Percentiles rank a stretch among this genome's conserved stretches.
Evolutionary conservation across 2,888 invertebrate species (phyloP).

Genomic region (Drosophila percnosoma): DNA sequence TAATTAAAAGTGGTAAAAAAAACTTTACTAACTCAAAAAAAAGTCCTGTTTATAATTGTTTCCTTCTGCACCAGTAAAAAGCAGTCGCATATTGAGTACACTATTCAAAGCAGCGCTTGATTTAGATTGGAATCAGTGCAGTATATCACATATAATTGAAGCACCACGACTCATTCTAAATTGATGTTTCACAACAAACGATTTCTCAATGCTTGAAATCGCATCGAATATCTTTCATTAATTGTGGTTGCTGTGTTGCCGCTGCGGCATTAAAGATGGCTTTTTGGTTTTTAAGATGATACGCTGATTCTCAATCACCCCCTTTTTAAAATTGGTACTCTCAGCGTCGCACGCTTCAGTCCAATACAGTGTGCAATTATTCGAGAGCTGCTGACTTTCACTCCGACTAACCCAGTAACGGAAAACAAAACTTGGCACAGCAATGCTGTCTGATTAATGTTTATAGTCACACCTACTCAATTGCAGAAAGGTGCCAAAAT

Average conservation of each 20-base stretch:
- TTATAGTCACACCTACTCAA: slow-evolving; percentile 72
- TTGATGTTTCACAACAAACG: slow-evolving; percentile 4
- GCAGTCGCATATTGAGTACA: not conserved
- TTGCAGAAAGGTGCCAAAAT: slow-evolving; percentile 70
- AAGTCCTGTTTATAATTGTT: not conserved
- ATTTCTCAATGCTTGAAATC: slow-evolving; percentile 12
- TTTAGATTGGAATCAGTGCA: slow-evolving; percentile 5
- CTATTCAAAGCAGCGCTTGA: not conserved
- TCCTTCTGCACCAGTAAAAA: not conserved
- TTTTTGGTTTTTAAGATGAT: slow-evolving; percentile 25
- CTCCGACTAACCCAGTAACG: slow-evolving; percentile 64
- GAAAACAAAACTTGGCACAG: slow-evolving; percentile 23
- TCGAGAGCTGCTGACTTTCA: slow-evolving; percentile 46
- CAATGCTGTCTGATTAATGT: slow-evolving; percentile 68
- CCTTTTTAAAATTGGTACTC: slow-evolving; percentile 42
- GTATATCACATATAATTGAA: slow-evolving; percentile 5
- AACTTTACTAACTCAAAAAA: not conserved
- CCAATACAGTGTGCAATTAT: slow-evolving; percentile 36
- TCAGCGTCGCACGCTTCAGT: slow-evolving; percentile 12
- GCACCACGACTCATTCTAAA: slow-evolving; percentile 1
- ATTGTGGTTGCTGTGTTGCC: slow-evolving; percentile 13
- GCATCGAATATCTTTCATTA: slow-evolving; percentile 40
- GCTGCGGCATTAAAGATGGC: slow-evolving; percentile 19
- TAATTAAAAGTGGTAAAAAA: not conserved
- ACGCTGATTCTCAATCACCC: slow-evolving; percentile 41